Percentiles rank a stretch among this genome's conserved stretches.
phyloP scores from a whole-genome alignment of 2,888 invertebrate genomes.

The Drosophila picticornis region DNA sequence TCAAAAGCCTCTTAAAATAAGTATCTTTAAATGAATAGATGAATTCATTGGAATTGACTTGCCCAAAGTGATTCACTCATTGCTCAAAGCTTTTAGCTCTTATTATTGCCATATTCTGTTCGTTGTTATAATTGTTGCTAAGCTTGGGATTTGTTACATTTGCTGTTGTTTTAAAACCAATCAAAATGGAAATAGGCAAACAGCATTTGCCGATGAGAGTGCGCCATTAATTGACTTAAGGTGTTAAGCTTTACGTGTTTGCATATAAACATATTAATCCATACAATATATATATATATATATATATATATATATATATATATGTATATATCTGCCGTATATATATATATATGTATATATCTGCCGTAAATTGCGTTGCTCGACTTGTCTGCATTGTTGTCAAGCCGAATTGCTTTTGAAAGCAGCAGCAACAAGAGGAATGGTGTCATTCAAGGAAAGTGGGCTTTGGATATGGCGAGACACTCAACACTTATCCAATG shows the following conservation, averaged over 20 bases:
- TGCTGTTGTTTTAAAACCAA: constrained; percentile 50
- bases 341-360: constrained; percentile 24
- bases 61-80: neutral
- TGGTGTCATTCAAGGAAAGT: constrained; percentile 37
- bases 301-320: too few relatives aligned
- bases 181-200: constrained; percentile 31
- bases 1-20: neutral
- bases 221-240: constrained; percentile 72
- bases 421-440: constrained; percentile 23
- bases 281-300: constrained; percentile 25
- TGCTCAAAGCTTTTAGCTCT: constrained; percentile 20
- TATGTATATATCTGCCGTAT: constrained; percentile 55
- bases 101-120: constrained; percentile 1
- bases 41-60: neutral
- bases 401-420: constrained; percentile 76
- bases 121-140: constrained; percentile 3
- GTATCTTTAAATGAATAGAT: neutral
- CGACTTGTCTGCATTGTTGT: constrained; percentile 65
- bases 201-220: constrained; percentile 50
- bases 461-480: constrained; percentile 26
- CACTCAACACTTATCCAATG: constrained; percentile 53
- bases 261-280: constrained; percentile 16
- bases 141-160: constrained; percentile 51
- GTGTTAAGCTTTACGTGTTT: constrained; percentile 15
- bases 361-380: constrained; percentile 63